Conservation (phyloP, 2,888 invertebrate species). For the Drosophila subsilvestris region DNA sequence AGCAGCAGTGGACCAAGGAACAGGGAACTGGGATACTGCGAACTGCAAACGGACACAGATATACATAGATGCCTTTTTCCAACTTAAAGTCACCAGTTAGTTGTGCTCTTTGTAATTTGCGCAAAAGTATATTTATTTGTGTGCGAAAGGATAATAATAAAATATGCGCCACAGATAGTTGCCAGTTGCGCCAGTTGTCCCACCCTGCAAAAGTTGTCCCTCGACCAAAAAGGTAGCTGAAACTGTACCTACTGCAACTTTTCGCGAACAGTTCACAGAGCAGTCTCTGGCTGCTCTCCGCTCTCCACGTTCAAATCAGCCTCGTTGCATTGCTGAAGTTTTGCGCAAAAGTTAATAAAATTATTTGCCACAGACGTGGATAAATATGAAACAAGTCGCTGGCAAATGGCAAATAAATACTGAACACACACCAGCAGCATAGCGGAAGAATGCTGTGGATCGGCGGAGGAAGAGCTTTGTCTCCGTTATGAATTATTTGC, state of each 20-base stretch:
- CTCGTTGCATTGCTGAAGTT: constrained; percentile 45
- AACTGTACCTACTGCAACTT: constrained; percentile 66
- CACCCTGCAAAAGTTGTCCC: constrained; percentile 53
- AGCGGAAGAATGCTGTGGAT: constrained; percentile 35
- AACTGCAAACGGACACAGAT: constrained; percentile 23
- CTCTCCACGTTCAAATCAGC: not conserved
- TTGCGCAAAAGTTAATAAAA: constrained; percentile 80
- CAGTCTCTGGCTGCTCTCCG: constrained; percentile 30
- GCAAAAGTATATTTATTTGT: constrained; percentile 75
- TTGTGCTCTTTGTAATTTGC: constrained; percentile 76
- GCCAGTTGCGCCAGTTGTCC: constrained; percentile 19
- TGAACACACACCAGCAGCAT: constrained; percentile 17
- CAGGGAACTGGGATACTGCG: not conserved
- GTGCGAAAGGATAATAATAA: constrained; percentile 78
- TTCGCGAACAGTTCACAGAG: constrained; percentile 56
- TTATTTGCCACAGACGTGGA: constrained; percentile 81
- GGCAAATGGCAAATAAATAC: constrained; percentile 65
- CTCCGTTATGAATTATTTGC: constrained; percentile 33
- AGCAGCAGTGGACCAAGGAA: not conserved
- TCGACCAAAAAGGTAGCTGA: constrained; percentile 45
- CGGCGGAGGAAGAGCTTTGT: constrained; percentile 4
- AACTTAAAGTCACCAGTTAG: constrained; percentile 66
- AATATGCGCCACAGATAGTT: constrained; percentile 72
- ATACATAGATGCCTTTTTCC: constrained; percentile 32
- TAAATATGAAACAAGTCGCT: constrained; percentile 75